These are phyloP conservation scores for Eulemur macaco DNA, from an alignment of 2,113 vertebrate genomes.

Conservation along the genomic window DNA sequence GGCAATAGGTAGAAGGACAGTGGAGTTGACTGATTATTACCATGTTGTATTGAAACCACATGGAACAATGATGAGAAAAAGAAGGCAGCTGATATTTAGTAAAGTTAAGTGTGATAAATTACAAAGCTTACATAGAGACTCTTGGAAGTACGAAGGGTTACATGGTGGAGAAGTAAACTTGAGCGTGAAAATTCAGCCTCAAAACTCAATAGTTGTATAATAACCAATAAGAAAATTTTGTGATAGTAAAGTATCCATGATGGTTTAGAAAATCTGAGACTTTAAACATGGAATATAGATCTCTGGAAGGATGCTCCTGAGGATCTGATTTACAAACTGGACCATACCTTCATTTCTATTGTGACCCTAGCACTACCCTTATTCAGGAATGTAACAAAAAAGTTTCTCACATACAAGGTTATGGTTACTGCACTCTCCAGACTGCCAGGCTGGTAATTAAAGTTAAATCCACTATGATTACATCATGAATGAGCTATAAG, in stretches of 20 bases:
- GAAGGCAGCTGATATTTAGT: neutral
- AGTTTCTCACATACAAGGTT: neutral
- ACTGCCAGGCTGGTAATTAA: neutral
- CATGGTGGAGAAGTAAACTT: neutral
- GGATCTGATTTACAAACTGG: neutral
- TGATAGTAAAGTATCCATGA: too few relatives aligned
- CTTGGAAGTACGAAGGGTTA: neutral
- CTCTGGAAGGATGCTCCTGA: neutral
- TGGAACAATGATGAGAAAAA: neutral
- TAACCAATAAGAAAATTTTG: too few relatives aligned
- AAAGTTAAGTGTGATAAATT: neutral
- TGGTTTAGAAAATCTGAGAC: neutral
- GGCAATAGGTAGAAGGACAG: neutral
- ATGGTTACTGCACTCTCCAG: neutral
- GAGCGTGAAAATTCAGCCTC: neutral
- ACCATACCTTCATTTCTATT: neutral
- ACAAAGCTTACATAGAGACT: neutral
- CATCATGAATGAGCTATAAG: neutral
- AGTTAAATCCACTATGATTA: neutral
- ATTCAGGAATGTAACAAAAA: neutral
- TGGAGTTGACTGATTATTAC: neutral
- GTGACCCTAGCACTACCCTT: neutral
- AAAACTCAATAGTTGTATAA: too few relatives aligned
- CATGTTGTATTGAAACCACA: neutral
- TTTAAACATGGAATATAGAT: neutral